Conservation (phyloP, 64 coral and sea anemone species). For the Stichodactyla helianthus region DNA sequence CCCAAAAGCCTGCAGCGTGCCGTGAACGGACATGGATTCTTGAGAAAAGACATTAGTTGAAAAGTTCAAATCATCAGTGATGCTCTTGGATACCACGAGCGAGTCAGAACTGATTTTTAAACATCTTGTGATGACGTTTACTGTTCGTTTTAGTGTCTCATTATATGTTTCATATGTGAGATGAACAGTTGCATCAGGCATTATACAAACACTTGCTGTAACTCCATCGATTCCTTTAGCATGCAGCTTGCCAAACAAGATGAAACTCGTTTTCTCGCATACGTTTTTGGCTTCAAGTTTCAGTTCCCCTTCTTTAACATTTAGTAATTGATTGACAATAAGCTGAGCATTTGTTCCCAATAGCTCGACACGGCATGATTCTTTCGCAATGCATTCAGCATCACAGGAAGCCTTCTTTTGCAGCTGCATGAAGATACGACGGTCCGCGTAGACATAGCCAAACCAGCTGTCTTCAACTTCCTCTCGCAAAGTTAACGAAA, state of each 20-base stretch:
- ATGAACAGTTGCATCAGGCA: slow-evolving; percentile 33
- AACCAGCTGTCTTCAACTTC: slow-evolving; percentile 26
- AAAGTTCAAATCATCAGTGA: neutral
- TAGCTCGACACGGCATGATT: slow-evolving; percentile 27
- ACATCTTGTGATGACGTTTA: slow-evolving; percentile 41
- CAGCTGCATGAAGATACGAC: slow-evolving; percentile 40
- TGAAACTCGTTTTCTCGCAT: slow-evolving; percentile 31
- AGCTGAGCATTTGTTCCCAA: slow-evolving; percentile 37
- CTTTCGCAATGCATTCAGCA: slow-evolving; percentile 20
- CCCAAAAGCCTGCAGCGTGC: slow-evolving; percentile 13
- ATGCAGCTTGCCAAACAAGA: slow-evolving; percentile 34
- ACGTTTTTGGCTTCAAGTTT: neutral
- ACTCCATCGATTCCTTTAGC: slow-evolving; percentile 47
- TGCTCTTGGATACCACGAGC: neutral
- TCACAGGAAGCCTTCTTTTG: slow-evolving; percentile 23
- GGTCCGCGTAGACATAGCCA: slow-evolving; percentile 16
- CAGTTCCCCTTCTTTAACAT: slow-evolving; percentile 23
- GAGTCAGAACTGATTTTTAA: slow-evolving; percentile 27
- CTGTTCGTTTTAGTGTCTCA: neutral
- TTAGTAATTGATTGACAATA: slow-evolving; percentile 25
- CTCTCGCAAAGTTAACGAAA: slow-evolving; percentile 13
- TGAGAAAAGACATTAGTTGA: slow-evolving; percentile 13
- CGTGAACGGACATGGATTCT: slow-evolving; percentile 23
- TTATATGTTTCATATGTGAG: neutral
- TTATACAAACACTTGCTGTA: slow-evolving; percentile 26